phyloP scores from a whole-genome alignment of 2,797 vertebrate species.

The Aeoliscus strigatus region DNA sequence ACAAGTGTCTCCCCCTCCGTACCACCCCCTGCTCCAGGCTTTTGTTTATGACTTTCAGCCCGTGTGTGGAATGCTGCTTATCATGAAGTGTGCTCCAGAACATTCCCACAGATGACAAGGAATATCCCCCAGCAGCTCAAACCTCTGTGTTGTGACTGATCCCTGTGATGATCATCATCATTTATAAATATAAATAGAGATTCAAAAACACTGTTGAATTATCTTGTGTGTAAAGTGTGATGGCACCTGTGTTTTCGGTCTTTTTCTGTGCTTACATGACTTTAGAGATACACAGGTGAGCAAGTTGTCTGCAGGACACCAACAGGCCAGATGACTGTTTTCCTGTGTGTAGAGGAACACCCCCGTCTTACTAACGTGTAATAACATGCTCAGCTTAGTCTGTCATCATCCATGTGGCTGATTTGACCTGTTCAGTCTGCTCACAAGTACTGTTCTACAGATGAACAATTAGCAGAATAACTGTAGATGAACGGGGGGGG shows the following conservation, averaged over 20 bases:
- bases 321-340: slow-evolving; percentile 51
- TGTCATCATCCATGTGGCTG: slow-evolving; percentile 50
- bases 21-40: slow-evolving; percentile 24
- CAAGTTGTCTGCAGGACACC: slow-evolving; percentile 54
- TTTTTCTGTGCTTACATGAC: slow-evolving; percentile 11
- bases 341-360: slow-evolving; percentile 33
- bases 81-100: slow-evolving; percentile 38
- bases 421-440: slow-evolving; percentile 24
- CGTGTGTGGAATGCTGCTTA: slow-evolving; percentile 54
- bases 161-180: no score
- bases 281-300: slow-evolving; percentile 44
- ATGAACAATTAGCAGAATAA: neutral
- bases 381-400: slow-evolving; percentile 63
- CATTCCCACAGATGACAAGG: slow-evolving; percentile 13
- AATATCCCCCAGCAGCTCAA: slow-evolving; percentile 1
- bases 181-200: no score
- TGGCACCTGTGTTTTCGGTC: slow-evolving; percentile 2
- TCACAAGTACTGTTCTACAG: slow-evolving; percentile 17
- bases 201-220: no score
- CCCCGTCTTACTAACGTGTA: slow-evolving; percentile 51
- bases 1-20: slow-evolving; percentile 17
- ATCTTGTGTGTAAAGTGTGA: neutral
- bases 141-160: neutral
- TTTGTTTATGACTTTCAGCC: slow-evolving; percentile 54
- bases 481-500: neutral